A percentile compares a stretch with the other conserved stretches of the same genome.
phyloP scores from a whole-genome alignment of 1,140 invertebrate species.

The Akabosia matsudoensis region DNA sequence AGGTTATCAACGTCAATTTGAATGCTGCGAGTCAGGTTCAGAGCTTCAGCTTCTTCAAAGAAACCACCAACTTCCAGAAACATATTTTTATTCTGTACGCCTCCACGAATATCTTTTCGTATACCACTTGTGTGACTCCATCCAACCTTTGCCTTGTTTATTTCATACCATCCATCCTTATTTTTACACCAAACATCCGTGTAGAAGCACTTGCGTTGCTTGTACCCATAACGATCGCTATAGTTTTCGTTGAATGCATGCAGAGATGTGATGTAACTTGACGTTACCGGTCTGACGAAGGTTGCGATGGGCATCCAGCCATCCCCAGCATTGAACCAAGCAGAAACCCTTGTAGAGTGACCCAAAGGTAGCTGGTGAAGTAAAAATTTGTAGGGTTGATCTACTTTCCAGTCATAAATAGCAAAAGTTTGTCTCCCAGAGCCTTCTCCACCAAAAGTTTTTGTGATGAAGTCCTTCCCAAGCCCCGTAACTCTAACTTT shows the following conservation, averaged over 20 bases:
- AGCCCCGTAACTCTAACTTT: not conserved
- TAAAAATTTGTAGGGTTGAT: not conserved
- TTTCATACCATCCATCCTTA: not conserved
- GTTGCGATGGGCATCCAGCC: not conserved
- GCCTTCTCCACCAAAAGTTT: not conserved
- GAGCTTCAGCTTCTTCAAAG: constrained; percentile 1
- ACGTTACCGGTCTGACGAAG: not conserved
- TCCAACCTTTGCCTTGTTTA: not conserved
- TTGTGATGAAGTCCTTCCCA: not conserved
- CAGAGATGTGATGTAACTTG: not conserved
- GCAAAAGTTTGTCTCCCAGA: not conserved
- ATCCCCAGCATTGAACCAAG: not conserved
- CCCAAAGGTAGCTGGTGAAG: not conserved
- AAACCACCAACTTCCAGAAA: not conserved
- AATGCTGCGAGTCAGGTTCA: too few species aligned
- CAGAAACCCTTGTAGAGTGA: not conserved
- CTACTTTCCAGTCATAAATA: not conserved
- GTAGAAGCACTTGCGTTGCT: not conserved
- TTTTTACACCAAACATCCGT: not conserved
- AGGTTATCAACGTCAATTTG: too few species aligned
- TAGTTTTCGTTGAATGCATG: not conserved
- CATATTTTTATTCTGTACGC: not conserved
- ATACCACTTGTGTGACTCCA: not conserved
- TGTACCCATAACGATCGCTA: not conserved
- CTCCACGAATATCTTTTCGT: not conserved